Percentiles rank a stretch among this genome's conserved stretches.
These are phyloP conservation scores for Amblyraja radiata DNA, from an alignment of 2,797 vertebrate genomes.

Conservation along the genomic window DNA sequence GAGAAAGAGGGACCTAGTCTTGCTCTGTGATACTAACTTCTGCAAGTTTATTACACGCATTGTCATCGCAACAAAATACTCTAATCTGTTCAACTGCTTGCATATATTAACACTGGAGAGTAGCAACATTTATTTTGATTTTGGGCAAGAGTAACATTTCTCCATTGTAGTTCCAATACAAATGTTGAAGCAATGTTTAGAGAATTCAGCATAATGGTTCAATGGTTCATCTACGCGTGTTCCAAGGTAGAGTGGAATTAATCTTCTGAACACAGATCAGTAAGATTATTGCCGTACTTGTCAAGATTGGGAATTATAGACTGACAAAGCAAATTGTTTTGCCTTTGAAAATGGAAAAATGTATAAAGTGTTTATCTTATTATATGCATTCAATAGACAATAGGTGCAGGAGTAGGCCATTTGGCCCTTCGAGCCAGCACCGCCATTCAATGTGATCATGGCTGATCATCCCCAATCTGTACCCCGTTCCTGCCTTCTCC, in stretches of 20 bases:
- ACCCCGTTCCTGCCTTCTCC: too few species aligned
- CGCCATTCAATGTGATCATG: too few species aligned
- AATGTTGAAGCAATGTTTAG: neutral
- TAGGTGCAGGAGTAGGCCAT: too few species aligned
- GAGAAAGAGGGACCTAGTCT: slow-evolving; percentile 46
- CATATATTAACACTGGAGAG: neutral
- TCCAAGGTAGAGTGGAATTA: too few species aligned
- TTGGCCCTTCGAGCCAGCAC: too few species aligned
- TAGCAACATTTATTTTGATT: neutral
- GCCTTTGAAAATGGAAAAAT: neutral
- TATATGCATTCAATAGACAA: too few species aligned
- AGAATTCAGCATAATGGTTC: neutral
- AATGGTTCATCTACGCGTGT: too few species aligned
- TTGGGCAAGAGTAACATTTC: neutral
- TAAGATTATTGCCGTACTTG: too few species aligned
- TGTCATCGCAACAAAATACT: neutral
- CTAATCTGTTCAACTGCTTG: neutral
- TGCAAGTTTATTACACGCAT: neutral
- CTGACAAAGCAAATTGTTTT: neutral
- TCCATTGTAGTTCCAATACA: neutral
- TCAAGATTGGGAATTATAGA: neutral
- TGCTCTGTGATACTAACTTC: slow-evolving; percentile 19
- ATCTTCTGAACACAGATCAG: too few species aligned
- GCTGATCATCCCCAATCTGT: too few species aligned
- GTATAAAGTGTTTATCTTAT: neutral